Conservation (phyloP, 2,797 vertebrate species). For the Crax fasciolata region DNA sequence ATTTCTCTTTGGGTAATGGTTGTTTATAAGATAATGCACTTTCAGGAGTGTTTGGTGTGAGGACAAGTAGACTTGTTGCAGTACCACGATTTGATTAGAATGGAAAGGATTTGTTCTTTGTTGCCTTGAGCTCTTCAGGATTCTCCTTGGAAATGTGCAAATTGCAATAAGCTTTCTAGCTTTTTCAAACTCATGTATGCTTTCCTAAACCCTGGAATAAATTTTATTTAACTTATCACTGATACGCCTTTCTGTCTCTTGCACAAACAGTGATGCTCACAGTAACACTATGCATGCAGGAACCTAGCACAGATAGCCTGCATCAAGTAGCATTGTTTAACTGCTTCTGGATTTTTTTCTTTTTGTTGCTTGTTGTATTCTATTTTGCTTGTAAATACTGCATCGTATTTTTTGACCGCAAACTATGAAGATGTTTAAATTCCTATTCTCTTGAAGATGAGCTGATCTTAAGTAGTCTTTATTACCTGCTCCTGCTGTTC, state of each 20-base stretch:
- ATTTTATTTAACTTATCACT: background rate
- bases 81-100: background rate
- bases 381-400: background rate
- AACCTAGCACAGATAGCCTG: background rate
- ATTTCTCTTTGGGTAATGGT: background rate
- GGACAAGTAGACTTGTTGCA: background rate
- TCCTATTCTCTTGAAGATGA: background rate
- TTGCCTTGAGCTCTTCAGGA: background rate
- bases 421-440: background rate
- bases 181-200: background rate
- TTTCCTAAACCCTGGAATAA: background rate
- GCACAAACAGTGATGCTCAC: background rate
- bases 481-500: background rate
- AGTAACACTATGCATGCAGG: background rate
- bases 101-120: background rate
- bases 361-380: background rate
- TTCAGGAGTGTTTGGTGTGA: background rate
- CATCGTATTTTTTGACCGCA: background rate
- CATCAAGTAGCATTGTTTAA: background rate
- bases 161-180: background rate
- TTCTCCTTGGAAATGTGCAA: background rate
- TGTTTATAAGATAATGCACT: background rate
- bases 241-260: background rate
- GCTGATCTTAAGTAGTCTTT: background rate
- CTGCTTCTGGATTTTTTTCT: background rate